phyloP scores from a whole-genome alignment of 2,888 invertebrate species.

The Alsophila aescularia region DNA sequence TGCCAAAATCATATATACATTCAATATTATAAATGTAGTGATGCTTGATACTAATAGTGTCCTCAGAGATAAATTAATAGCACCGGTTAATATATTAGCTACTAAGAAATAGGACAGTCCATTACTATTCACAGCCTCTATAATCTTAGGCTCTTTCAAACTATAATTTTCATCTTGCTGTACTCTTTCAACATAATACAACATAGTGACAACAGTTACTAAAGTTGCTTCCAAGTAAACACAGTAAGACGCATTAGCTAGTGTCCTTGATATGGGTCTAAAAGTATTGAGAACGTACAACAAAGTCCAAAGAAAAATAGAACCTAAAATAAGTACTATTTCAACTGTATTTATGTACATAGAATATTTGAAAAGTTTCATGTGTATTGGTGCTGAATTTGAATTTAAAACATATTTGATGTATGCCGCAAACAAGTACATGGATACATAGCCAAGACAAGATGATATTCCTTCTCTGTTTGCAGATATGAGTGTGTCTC shows the following conservation, averaged over 20 bases:
- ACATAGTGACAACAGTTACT: conserved; percentile 80
- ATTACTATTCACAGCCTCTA: conserved; percentile 91
- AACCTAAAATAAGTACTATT: conserved; percentile 29
- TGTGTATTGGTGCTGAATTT: conserved; percentile 16
- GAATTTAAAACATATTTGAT: conserved; percentile 71
- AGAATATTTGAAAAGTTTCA: conserved; percentile 9
- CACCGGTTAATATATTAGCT: conserved; percentile 93
- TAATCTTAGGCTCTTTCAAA: conserved; percentile 80
- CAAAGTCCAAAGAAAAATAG: conserved; percentile 66
- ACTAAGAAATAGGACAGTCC: conserved; percentile 93
- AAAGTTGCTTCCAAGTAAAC: conserved; percentile 89
- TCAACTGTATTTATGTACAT: conserved; percentile 10
- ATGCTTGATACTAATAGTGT: conserved; percentile 81
- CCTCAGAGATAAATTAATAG: conserved; percentile 88
- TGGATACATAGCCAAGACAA: conserved; percentile 91
- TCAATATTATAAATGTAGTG: conserved; percentile 81
- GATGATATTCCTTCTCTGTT: conserved; percentile 97
- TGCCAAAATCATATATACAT: conserved; percentile 82
- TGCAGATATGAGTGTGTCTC: conserved; percentile 88
- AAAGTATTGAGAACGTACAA: conserved; percentile 75
- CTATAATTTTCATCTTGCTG: conserved; percentile 55
- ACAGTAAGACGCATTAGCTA: conserved; percentile 93
- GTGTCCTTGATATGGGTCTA: conserved; percentile 89
- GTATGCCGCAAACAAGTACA: conserved; percentile 91
- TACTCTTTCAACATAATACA: conserved; percentile 82